phyloP scores from a whole-genome alignment of 2,888 invertebrate species.

The Callinectes sapidus region DNA sequence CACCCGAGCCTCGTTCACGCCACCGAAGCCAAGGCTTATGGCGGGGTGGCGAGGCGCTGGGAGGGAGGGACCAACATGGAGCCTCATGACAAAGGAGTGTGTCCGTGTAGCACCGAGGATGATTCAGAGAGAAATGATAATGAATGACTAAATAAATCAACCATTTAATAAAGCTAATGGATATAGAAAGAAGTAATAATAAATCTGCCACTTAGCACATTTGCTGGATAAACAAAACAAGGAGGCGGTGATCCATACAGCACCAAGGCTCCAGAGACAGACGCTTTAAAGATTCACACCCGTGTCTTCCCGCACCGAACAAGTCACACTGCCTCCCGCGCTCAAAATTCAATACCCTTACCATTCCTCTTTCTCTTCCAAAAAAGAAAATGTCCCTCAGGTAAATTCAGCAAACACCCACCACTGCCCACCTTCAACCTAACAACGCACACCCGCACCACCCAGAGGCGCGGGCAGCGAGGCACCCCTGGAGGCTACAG shows the following conservation, averaged over 20 bases:
- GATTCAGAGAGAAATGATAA: constrained; percentile 2
- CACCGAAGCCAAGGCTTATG: not conserved
- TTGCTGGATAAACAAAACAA: not conserved
- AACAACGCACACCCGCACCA: not conserved
- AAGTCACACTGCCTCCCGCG: not conserved
- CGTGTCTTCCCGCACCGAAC: not conserved
- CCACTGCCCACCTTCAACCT: not conserved
- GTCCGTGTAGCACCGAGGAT: not conserved
- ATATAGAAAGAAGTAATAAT: not conserved
- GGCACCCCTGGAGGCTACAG: constrained; percentile 23
- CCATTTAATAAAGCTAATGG: not conserved
- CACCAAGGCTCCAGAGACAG: not conserved
- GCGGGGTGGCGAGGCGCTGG: not conserved
- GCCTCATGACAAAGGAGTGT: constrained; percentile 13
- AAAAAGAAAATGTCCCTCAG: not conserved
- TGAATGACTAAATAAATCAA: constrained; percentile 12
- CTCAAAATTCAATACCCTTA: not conserved
- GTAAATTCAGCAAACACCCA: not conserved
- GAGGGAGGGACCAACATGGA: not conserved
- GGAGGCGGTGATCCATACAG: not conserved
- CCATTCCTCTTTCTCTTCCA: not conserved
- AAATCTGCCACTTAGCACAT: not conserved
- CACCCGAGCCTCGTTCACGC: constrained; percentile 4
- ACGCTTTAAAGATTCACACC: not conserved
- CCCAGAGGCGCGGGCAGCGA: not conserved